Base-by-base conservation (phyloP, 2,888 invertebrate genomes). In the Tholera decimalis region DNA sequence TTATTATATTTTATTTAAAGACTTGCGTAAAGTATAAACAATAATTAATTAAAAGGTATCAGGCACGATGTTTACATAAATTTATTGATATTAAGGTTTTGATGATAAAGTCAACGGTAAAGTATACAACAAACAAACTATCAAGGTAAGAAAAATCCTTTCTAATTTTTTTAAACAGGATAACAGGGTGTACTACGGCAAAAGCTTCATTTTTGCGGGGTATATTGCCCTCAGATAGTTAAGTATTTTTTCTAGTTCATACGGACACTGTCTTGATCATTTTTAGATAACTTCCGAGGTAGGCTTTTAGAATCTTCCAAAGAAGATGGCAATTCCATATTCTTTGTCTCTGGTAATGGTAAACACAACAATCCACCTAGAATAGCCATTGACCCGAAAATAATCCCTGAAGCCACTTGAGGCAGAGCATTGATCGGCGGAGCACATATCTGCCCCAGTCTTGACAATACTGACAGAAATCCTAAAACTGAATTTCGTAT, bases 401-500 rank as follows among this genome's bases (percentile, higher is more conserved):
- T 92, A 1, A 96, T 78, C 0, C 91, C 83, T 69, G 92, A 85
- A 1, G 65, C 63, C 6, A 62, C 75, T 41, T 87, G 85, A 22
- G 91, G 89, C 80, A 98, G 86, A 11, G 96, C 93, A 43, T 97
- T 97, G 11, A 98, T 96, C 76, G 97, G 97, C 0, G 98, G 98
- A 0, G 98, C 97, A 3, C 96, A 77, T 89, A 98, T 97, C 3
- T 98, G 98, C 0, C 98, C 98, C 26, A 98, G 84, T 82, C 98
- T 96, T 0, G 98, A 97, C 75, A 97, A 96, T 93, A 98, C 97
- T 0, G 98, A 98, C 49, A 98, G 96, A 15, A 97, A 94, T 1
- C 98, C 98, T 73, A 98, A 96, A 0, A 98, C 98, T 53, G 97
- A 97, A 86, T 98, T 98, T 30, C 98, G 96, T 0, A 98, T 96